These are phyloP conservation scores for Xenopus petersii DNA, from an alignment of 2,797 vertebrate species.

Conservation along the genomic window DNA sequence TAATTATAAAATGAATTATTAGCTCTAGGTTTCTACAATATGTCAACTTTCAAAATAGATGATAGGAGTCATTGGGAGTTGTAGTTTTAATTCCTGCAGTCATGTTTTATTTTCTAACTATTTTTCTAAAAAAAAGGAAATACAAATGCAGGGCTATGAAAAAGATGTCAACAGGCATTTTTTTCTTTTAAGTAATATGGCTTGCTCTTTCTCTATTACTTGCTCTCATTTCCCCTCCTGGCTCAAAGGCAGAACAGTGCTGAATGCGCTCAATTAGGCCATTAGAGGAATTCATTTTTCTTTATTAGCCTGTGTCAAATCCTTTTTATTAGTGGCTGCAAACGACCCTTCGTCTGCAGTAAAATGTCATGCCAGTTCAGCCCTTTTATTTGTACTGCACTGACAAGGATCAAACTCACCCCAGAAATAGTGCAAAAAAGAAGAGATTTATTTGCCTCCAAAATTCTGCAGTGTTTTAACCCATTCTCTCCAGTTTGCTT, in stretches of 20 bases:
- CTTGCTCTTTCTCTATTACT: conserved; percentile 14
- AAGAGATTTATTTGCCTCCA: conserved; percentile 64
- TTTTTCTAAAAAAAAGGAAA: neutral
- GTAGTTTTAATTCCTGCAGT: no score
- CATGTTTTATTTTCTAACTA: no score
- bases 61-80: no score
- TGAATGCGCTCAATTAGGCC: conserved; percentile 71
- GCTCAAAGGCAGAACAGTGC: conserved; percentile 58
- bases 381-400: conserved; percentile 68
- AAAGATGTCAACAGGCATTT: neutral
- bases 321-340: conserved; percentile 74
- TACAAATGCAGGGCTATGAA: neutral
- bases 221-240: conserved; percentile 49
- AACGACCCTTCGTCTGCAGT: conserved; percentile 71
- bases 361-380: conserved; percentile 72
- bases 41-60: no score
- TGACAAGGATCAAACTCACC: conserved; percentile 63
- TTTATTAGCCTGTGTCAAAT: conserved; percentile 75
- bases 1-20: no score
- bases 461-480: conserved; percentile 35
- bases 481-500: neutral
- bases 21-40: no score
- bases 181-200: neutral
- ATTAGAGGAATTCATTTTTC: conserved; percentile 76
- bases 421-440: conserved; percentile 56